Conservation (phyloP, 2,888 invertebrate genomes). For the Teleiodes luculella region DNA sequence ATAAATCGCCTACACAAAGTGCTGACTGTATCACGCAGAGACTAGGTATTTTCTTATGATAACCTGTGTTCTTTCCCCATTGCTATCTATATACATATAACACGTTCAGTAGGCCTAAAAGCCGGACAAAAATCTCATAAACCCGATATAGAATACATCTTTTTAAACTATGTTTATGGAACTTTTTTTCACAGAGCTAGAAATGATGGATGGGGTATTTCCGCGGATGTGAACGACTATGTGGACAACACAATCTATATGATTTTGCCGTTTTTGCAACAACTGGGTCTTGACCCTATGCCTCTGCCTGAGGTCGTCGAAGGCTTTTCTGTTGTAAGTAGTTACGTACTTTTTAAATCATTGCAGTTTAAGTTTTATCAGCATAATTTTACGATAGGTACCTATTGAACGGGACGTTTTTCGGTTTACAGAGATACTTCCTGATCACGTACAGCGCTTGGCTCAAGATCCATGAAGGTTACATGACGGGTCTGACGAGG, state of each 20-base stretch:
- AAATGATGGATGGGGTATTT: constrained; percentile 46
- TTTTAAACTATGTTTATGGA: too few species aligned
- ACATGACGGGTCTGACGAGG: constrained; percentile 66
- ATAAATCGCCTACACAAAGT: too few species aligned
- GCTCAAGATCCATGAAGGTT: constrained; percentile 66
- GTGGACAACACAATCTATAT: constrained; percentile 63
- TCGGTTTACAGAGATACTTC: constrained; percentile 49
- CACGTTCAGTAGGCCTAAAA: too few species aligned
- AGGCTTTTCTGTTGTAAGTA: constrained; percentile 69
- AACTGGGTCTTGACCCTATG: constrained; percentile 71
- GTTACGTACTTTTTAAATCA: too few species aligned
- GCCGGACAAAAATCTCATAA: too few species aligned
- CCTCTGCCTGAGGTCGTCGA: constrained; percentile 62
- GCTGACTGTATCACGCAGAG: too few species aligned
- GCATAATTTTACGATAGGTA: too few species aligned
- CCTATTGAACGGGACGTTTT: too few species aligned
- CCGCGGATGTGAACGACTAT: constrained; percentile 65
- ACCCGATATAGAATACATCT: too few species aligned
- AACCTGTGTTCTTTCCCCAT: too few species aligned
- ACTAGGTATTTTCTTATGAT: too few species aligned
- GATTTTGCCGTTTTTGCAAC: constrained; percentile 57
- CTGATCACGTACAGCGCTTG: constrained; percentile 73
- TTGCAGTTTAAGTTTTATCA: neutral
- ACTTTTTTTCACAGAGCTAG: neutral
- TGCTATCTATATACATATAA: too few species aligned